These are phyloP conservation scores for Manduca sexta DNA, from an alignment of 1,140 invertebrate genomes.

Conservation along the genomic window DNA sequence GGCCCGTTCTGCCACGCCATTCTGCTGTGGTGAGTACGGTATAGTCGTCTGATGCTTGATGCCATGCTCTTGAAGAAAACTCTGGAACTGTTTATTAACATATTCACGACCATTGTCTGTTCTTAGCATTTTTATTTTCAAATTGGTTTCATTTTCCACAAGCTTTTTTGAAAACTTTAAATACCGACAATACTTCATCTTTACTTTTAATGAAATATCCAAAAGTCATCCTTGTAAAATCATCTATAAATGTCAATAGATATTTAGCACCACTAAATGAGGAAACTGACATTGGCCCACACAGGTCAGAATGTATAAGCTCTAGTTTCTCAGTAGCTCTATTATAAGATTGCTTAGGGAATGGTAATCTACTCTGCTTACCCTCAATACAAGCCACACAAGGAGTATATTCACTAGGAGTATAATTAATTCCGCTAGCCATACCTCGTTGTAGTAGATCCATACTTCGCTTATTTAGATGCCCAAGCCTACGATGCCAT, in stretches of 20 bases:
- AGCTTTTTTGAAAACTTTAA: no score
- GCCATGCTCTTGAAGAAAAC: constrained; percentile 19
- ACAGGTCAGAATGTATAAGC: constrained; percentile 26
- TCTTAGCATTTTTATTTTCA: no score
- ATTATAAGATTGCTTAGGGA: not conserved
- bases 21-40: constrained; percentile 31
- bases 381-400: no score
- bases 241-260: constrained; percentile 19
- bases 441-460: no score
- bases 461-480: no score
- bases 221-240: constrained; percentile 17
- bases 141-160: no score
- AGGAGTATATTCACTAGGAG: no score
- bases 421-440: no score
- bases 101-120: no score
- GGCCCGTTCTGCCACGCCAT: constrained; percentile 43
- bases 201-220: constrained; percentile 15
- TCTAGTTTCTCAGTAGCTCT: constrained; percentile 10
- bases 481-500: no score
- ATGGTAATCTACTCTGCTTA: no score
- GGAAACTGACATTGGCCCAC: constrained; percentile 15
- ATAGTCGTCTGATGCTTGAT: constrained; percentile 19
- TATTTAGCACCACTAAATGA: constrained; percentile 25
- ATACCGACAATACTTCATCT: no score
- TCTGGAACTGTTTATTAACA: constrained; percentile 8